Evolutionary conservation across 2,113 vertebrate species (phyloP), one percentile per base, ranked within the genome.

Genomic region (Sus scrofa): DNA sequence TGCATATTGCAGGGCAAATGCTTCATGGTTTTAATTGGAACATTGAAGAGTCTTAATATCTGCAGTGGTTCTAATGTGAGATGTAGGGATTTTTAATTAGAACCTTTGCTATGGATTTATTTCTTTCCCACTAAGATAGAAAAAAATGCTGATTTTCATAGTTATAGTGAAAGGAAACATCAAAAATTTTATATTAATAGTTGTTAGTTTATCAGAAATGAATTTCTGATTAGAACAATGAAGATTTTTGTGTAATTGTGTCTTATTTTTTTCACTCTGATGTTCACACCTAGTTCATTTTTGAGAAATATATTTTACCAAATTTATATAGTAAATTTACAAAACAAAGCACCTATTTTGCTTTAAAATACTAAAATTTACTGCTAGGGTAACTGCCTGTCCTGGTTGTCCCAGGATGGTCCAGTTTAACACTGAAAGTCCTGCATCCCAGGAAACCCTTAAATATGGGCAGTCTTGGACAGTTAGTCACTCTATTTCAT

Each of bases 51-150:
- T 96, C 86, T 83, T 97, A 97, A 95, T 96, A 97, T 78, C 96
- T 81, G n/a, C 39, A 86, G 95, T 63, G 86, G 37, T 74, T 96
- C 73, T 91, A 98, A 96, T 97, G 44, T 92, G 93, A 97, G 34
- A 95, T 96, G 94, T 71, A 97, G 96, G 58, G 13, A 95, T 97
- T 98, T 98, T 98, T 97, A 98, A 98, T 98, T 97, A 98, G 98
- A 96, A 97, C 86, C 58, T 98, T 97, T 89, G 96, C 32, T 81
- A 74, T 95, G 87, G 52, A 97, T 97, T 98, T 97, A 97, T 87
- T 82, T 98, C 44, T 78, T 96, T 98, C 52, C 75, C 88, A 91
- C 71, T 65, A 97, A 96, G 86, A 94, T 22, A 87, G 50, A 94
- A 91, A 95, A 93, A 97, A 82, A 67, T 18, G 22, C 62, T 85